Percentiles rank a stretch among this genome's conserved stretches.
Evolutionary conservation across 2,113 vertebrate genomes (phyloP).

Genomic region (Mesoclemmys tuberculata): DNA sequence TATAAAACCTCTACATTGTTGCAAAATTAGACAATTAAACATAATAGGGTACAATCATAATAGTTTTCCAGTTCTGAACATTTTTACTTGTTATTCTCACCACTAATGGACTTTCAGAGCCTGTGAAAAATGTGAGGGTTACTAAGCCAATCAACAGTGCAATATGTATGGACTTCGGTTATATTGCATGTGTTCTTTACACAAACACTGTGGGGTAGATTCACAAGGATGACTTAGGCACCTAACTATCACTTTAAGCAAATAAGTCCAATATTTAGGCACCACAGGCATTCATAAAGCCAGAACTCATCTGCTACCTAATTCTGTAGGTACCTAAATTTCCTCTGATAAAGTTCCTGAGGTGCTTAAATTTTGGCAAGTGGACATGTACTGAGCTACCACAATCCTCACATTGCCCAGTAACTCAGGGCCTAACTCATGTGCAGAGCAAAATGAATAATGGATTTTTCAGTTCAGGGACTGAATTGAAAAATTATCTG

Average conservation of each 20-base stretch:
- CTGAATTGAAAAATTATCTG: too few species aligned
- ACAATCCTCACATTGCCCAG: too few species aligned
- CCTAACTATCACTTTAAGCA: too few species aligned
- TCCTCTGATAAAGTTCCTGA: too few species aligned
- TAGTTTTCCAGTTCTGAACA: constrained; percentile 2
- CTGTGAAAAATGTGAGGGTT: constrained; percentile 3
- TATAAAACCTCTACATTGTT: constrained; percentile 55
- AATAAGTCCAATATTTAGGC: too few species aligned
- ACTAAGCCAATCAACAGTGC: constrained; percentile 21
- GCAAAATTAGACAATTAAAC: constrained; percentile 55
- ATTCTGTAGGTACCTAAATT: too few species aligned
- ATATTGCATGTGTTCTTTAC: constrained; percentile 55
- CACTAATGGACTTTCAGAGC: not conserved
- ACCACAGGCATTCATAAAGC: too few species aligned
- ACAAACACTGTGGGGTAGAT: not conserved
- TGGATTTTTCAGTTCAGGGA: not conserved
- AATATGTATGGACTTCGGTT: constrained; percentile 45
- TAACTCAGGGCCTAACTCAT: too few species aligned
- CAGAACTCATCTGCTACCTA: too few species aligned
- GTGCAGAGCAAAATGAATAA: not conserved
- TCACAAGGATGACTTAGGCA: too few species aligned
- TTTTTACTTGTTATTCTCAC: not conserved
- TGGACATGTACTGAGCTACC: too few species aligned
- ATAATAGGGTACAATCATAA: constrained; percentile 5
- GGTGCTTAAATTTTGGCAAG: too few species aligned